Percentiles rank a stretch among this genome's conserved stretches.
Evolutionary conservation across 2,888 invertebrate genomes (phyloP).

Genomic region (Tetragonisca angustula): DNA sequence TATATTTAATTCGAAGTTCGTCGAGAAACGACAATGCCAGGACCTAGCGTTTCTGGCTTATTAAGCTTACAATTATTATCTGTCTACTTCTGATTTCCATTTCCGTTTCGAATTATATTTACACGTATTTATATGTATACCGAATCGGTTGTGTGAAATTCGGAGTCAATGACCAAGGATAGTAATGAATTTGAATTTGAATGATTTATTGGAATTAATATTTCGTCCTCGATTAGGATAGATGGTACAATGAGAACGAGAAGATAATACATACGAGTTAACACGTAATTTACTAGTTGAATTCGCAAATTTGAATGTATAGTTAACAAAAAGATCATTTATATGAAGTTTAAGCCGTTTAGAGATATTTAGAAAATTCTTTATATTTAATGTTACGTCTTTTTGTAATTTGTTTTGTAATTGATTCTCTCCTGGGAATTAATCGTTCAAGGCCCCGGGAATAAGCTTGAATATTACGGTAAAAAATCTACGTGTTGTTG

Average conservation of each 20-base stretch:
- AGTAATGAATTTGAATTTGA: neutral
- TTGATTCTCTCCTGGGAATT: conserved; percentile 44
- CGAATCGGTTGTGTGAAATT: no score
- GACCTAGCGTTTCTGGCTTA: neutral
- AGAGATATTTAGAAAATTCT: conserved; percentile 25
- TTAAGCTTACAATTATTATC: neutral
- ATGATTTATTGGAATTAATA: neutral
- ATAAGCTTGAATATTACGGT: conserved; percentile 28
- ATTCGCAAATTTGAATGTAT: neutral
- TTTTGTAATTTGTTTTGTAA: conserved; percentile 40
- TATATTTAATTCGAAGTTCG: conserved; percentile 15
- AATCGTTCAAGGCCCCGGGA: conserved; percentile 44
- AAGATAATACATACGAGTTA: neutral
- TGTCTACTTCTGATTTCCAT: no score
- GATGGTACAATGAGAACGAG: conserved; percentile 8
- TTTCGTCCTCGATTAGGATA: conserved; percentile 23
- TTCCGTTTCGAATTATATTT: no score
- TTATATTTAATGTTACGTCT: conserved; percentile 51
- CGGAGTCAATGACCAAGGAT: neutral
- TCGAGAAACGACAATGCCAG: conserved; percentile 13
- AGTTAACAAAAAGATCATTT: conserved; percentile 14
- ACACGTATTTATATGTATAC: no score
- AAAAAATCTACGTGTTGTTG: conserved; percentile 16
- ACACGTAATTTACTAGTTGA: conserved; percentile 4
- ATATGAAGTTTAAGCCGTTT: neutral